Conservation (phyloP, 2,797 vertebrate species). For the Philypnodon macrostomus region DNA sequence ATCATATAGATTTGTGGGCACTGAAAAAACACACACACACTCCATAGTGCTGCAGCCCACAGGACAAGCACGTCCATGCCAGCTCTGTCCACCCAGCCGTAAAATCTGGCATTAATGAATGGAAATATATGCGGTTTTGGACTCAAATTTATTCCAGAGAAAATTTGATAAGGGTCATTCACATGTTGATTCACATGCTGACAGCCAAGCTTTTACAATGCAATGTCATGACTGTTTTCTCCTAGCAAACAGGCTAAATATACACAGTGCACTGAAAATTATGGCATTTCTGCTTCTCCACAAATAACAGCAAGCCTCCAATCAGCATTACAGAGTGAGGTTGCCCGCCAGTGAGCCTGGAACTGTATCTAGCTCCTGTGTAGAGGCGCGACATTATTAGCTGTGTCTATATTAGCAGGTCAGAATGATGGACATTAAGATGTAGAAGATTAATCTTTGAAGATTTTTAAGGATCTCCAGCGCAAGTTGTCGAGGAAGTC, state of each 20-base stretch:
- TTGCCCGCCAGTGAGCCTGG: slow-evolving; percentile 11
- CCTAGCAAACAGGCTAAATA: slow-evolving; percentile 38
- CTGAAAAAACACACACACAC: no score
- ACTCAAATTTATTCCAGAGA: slow-evolving; percentile 63
- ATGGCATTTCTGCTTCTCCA: slow-evolving; percentile 26
- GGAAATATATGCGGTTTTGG: slow-evolving; percentile 61
- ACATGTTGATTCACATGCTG: slow-evolving; percentile 67
- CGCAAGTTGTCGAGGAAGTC: slow-evolving; percentile 35
- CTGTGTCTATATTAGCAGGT: slow-evolving; percentile 14
- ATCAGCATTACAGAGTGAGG: slow-evolving; percentile 34
- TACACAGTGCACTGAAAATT: slow-evolving; percentile 37
- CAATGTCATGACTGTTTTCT: slow-evolving; percentile 44
- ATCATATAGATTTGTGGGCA: slow-evolving; percentile 6
- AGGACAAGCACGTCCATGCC: slow-evolving; percentile 28
- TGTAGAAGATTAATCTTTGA: slow-evolving; percentile 20
- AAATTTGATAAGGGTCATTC: slow-evolving; percentile 72
- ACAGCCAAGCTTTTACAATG: slow-evolving; percentile 51
- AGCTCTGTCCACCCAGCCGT: slow-evolving; percentile 37
- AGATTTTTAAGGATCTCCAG: slow-evolving; percentile 29
- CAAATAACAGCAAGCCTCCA: slow-evolving; percentile 47
- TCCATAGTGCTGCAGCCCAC: slow-evolving; percentile 17
- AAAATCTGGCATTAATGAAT: slow-evolving; percentile 68
- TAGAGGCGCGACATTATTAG: slow-evolving; percentile 17
- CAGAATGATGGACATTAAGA: slow-evolving; percentile 41
- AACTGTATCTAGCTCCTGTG: slow-evolving; percentile 15